These are phyloP conservation scores for Podilymbus podiceps DNA, from an alignment of 2,113 vertebrate genomes.

Conservation along the genomic window DNA sequence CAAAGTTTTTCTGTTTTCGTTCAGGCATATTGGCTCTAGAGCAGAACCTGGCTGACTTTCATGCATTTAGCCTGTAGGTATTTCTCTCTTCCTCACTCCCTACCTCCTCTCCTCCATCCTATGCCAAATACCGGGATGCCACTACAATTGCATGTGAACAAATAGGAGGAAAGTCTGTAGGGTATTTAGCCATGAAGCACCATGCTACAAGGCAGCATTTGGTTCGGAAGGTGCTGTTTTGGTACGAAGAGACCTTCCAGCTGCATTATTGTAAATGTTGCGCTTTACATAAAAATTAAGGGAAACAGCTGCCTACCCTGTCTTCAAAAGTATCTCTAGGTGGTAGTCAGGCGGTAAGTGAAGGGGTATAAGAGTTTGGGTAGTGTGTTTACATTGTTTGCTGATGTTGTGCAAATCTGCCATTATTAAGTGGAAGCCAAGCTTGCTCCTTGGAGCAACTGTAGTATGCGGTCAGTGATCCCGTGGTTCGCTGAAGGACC, in stretches of 20 bases:
- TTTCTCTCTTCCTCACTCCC: not conserved
- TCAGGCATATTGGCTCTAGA: not conserved
- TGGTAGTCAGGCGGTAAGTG: not conserved
- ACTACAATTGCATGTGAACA: not conserved
- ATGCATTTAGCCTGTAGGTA: not conserved
- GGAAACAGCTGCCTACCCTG: not conserved
- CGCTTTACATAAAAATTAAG: not conserved
- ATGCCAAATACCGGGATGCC: not conserved
- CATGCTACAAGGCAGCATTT: not conserved
- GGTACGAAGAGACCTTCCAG: not conserved
- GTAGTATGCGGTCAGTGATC: not conserved
- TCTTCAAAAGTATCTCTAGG: not conserved
- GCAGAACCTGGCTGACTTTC: not conserved
- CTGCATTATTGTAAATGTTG: not conserved
- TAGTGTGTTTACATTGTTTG: not conserved
- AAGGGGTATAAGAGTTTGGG: not conserved
- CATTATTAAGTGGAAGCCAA: not conserved
- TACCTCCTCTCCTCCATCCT: not conserved
- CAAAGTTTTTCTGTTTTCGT: not conserved
- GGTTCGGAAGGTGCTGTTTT: not conserved
- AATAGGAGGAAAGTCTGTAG: not conserved
- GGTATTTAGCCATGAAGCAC: not conserved
- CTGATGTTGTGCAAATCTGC: not conserved
- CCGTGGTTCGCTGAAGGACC: not conserved
- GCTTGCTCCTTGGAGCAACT: not conserved